These are phyloP conservation scores for Tetranychus truncatus DNA, from an alignment of 2,888 invertebrate species.

Conservation along the genomic window DNA sequence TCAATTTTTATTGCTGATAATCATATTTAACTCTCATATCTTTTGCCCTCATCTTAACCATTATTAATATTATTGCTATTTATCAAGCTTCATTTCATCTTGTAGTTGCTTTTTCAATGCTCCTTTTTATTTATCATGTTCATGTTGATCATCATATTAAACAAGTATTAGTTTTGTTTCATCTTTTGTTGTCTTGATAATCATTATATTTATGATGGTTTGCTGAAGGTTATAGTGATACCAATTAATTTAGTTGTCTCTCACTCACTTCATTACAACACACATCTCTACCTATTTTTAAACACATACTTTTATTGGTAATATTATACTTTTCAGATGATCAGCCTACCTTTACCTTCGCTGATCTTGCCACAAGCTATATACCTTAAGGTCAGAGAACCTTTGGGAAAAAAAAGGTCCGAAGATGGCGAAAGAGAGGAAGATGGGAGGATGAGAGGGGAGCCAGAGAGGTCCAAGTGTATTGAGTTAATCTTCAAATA, in stretches of 20 bases:
- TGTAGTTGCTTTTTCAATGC: neutral
- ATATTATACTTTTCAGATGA: neutral
- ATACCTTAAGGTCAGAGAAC: constrained; percentile 1
- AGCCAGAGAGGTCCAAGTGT: neutral
- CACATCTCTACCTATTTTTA: neutral
- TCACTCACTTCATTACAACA: neutral
- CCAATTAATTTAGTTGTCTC: neutral
- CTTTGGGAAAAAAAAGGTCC: neutral
- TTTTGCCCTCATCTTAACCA: neutral
- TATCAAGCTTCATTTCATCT: neutral
- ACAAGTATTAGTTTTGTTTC: neutral
- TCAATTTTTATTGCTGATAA: neutral
- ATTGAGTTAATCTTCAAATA: neutral
- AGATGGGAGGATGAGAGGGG: neutral
- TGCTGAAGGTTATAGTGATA: neutral
- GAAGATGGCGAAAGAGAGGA: neutral
- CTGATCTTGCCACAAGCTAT: neutral
- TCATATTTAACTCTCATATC: neutral
- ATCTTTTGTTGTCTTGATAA: neutral
- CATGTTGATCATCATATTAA: neutral
- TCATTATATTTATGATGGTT: neutral
- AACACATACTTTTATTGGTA: neutral
- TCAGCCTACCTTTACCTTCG: neutral
- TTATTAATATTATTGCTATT: neutral
- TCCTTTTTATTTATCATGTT: neutral